Conservation (phyloP, 2,888 invertebrate species). For the Morpho helenor region DNA sequence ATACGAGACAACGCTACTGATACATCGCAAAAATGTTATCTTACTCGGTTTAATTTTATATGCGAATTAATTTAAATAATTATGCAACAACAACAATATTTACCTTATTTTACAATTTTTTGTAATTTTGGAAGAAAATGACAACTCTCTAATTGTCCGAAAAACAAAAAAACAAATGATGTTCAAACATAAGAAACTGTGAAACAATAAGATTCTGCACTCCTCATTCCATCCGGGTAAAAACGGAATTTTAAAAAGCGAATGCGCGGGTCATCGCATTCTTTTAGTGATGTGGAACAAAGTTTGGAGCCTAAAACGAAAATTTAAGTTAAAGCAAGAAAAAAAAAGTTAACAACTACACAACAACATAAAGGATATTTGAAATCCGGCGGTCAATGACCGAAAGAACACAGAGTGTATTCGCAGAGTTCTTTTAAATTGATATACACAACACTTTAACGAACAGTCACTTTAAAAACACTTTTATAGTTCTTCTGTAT, state of each 20-base stretch:
- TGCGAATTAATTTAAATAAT: slow-evolving; percentile 16
- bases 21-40: slow-evolving; percentile 27
- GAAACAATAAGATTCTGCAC: slow-evolving; percentile 77
- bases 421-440: slow-evolving; percentile 59
- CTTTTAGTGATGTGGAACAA: slow-evolving; percentile 68
- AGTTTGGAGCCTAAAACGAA: slow-evolving; percentile 61
- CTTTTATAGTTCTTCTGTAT: slow-evolving; percentile 53
- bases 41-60: slow-evolving; percentile 19
- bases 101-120: slow-evolving; percentile 77
- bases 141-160: slow-evolving; percentile 76
- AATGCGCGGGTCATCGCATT: slow-evolving; percentile 69
- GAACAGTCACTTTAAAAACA: slow-evolving; percentile 64
- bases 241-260: slow-evolving; percentile 73
- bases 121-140: slow-evolving; percentile 77
- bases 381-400: slow-evolving; percentile 78
- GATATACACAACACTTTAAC: slow-evolving; percentile 62
- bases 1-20: slow-evolving; percentile 46
- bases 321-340: slow-evolving; percentile 52
- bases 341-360: slow-evolving; percentile 52
- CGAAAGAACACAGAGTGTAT: slow-evolving; percentile 76
- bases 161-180: slow-evolving; percentile 80
- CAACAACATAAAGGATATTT: slow-evolving; percentile 63
- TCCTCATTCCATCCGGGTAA: slow-evolving; percentile 77
- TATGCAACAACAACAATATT: slow-evolving; percentile 46
- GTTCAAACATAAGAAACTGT: slow-evolving; percentile 77